A percentile compares a stretch with the other conserved stretches of the same genome.
Conservation (phyloP, 1,140 invertebrate species). For the Colletes latitarsis region DNA sequence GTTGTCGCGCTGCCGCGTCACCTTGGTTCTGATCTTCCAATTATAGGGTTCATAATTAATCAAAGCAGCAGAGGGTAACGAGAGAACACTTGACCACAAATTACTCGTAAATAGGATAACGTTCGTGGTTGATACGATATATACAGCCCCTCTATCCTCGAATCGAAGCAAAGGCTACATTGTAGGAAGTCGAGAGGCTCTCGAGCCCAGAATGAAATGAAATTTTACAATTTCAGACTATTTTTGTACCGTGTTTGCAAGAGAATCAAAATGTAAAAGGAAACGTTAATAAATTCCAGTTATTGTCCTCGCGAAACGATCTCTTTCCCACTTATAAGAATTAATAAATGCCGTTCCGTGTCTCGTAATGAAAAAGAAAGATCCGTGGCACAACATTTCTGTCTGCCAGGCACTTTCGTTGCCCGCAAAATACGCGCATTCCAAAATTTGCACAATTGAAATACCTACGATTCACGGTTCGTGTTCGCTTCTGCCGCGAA, state of each 20-base stretch:
- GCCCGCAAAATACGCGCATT: neutral
- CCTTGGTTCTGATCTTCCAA: neutral
- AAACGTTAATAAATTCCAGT: too few species aligned
- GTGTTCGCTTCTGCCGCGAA: neutral
- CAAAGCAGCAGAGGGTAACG: neutral
- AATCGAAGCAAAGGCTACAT: neutral
- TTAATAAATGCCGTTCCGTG: too few species aligned
- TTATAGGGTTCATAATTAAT: slow-evolving; percentile 21
- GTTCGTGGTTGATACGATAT: neutral
- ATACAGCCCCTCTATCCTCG: neutral
- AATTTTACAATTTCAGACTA: too few species aligned
- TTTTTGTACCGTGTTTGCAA: too few species aligned
- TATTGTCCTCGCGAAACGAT: too few species aligned
- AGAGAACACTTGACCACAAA: neutral
- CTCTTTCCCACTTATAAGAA: too few species aligned
- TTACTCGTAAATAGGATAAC: neutral
- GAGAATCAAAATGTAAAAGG: too few species aligned
- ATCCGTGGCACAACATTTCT: neutral
- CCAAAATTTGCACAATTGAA: slow-evolving; percentile 8
- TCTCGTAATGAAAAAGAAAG: neutral
- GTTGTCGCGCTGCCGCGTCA: neutral
- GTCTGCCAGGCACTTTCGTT: neutral
- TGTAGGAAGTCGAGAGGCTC: neutral
- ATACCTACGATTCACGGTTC: neutral
- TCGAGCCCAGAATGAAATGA: too few species aligned